phyloP scores from a whole-genome alignment of 2,888 invertebrate genomes.

The Lymantria monacha region DNA sequence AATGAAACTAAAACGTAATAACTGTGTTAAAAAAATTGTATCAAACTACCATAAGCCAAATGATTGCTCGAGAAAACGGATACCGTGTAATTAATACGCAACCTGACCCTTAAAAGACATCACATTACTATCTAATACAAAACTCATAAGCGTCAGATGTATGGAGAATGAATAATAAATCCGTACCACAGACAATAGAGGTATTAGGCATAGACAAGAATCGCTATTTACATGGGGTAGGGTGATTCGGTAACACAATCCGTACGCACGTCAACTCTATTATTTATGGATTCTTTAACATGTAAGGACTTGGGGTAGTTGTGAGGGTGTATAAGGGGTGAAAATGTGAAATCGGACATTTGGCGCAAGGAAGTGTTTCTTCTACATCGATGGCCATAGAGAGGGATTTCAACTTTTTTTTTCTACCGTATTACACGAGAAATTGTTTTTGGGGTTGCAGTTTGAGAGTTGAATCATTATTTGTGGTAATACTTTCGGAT shows the following conservation, averaged over 20 bases:
- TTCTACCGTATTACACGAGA: conserved; percentile 33
- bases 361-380: conserved; percentile 76
- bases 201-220: conserved; percentile 78
- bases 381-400: conserved; percentile 54
- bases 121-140: conserved; percentile 45
- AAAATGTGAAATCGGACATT: conserved; percentile 61
- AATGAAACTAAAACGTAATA: too few species aligned
- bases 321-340: conserved; percentile 33
- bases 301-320: conserved; percentile 68
- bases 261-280: conserved; percentile 77
- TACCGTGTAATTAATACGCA: conserved; percentile 2
- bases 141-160: conserved; percentile 70
- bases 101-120: conserved; percentile 18
- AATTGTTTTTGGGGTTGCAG: conserved; percentile 40
- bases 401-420: conserved; percentile 51
- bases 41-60: too few species aligned
- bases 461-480: conserved; percentile 34
- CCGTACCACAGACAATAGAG: conserved; percentile 74
- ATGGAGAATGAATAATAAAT: conserved; percentile 80
- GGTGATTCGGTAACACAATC: conserved; percentile 69
- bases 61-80: background rate
- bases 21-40: too few species aligned
- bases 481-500: conserved; percentile 28
- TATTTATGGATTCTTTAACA: conserved; percentile 83
- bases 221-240: conserved; percentile 51